These are phyloP conservation scores for Cathartes aura DNA, from an alignment of 2,113 vertebrate genomes.

Conservation along the genomic window DNA sequence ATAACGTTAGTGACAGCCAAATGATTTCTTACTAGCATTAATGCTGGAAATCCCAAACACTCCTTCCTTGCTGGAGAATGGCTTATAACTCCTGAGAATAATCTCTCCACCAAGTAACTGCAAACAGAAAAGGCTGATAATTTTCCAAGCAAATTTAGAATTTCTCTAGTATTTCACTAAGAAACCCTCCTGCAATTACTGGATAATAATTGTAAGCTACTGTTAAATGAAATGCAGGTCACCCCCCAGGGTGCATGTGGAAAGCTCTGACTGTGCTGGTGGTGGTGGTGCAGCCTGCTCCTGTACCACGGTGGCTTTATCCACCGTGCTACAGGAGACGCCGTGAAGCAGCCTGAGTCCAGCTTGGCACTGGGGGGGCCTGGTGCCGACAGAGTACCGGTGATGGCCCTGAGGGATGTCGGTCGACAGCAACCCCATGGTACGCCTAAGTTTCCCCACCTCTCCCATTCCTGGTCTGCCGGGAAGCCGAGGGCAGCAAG, in stretches of 20 bases:
- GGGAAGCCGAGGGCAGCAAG: neutral
- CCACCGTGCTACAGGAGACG: accelerated
- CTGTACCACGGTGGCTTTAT: neutral
- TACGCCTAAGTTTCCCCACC: neutral
- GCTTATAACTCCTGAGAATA: constrained; percentile 1
- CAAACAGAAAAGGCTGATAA: neutral
- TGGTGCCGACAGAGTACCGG: neutral
- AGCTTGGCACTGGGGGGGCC: neutral
- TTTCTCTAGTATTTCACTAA: neutral
- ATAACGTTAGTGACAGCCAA: constrained; percentile 38
- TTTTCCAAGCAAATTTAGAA: neutral
- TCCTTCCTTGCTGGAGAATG: constrained; percentile 23
- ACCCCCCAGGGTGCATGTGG: neutral
- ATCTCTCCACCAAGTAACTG: neutral
- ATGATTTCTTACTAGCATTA: constrained; percentile 48
- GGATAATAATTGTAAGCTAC: neutral
- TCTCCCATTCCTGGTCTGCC: neutral
- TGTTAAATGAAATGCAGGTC: neutral
- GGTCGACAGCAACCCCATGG: neutral
- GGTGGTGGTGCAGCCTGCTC: neutral
- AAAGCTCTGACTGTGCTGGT: neutral
- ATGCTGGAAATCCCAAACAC: constrained; percentile 43
- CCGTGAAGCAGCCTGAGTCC: neutral
- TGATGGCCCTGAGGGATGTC: neutral
- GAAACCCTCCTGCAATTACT: neutral